Evolutionary conservation across 2,113 vertebrate genomes (phyloP).

Genomic region (Pseudopodoces humilis): DNA sequence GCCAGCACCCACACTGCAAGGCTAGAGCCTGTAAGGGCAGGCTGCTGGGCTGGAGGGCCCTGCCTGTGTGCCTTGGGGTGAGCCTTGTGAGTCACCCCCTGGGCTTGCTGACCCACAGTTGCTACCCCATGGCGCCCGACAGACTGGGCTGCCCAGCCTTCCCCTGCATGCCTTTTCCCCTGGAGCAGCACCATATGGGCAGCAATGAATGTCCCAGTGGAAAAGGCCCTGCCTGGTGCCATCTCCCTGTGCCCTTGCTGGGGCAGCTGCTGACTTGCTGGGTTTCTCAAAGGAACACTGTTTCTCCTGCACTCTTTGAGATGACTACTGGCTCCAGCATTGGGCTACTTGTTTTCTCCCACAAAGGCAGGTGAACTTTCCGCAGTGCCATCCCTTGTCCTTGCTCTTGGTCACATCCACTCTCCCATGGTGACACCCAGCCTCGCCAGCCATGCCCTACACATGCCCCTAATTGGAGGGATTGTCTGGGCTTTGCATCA

Average conservation of each 20-base stretch:
- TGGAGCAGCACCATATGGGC: rapidly evolving
- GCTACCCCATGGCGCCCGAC: rapidly evolving
- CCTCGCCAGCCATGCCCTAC: background rate
- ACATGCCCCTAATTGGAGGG: background rate
- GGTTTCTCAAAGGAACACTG: background rate
- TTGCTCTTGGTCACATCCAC: background rate
- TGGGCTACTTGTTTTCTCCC: background rate
- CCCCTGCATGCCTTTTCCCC: rapidly evolving
- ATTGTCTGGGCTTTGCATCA: background rate
- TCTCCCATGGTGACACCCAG: background rate
- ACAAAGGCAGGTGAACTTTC: background rate
- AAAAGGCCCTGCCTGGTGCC: rapidly evolving
- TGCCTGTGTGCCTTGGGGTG: background rate
- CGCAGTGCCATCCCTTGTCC: background rate
- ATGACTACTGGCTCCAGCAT: too few species aligned
- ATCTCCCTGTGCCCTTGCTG: background rate
- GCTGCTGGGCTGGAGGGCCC: background rate
- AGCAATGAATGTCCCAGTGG: background rate
- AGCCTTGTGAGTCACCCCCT: background rate
- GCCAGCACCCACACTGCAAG: background rate
- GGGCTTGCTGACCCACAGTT: background rate
- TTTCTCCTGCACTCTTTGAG: background rate
- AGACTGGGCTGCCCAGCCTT: background rate
- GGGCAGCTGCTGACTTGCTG: background rate
- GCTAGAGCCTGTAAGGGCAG: background rate